Base-by-base conservation (phyloP, 2,888 invertebrate species). In the Cactoblastis cactorum region DNA sequence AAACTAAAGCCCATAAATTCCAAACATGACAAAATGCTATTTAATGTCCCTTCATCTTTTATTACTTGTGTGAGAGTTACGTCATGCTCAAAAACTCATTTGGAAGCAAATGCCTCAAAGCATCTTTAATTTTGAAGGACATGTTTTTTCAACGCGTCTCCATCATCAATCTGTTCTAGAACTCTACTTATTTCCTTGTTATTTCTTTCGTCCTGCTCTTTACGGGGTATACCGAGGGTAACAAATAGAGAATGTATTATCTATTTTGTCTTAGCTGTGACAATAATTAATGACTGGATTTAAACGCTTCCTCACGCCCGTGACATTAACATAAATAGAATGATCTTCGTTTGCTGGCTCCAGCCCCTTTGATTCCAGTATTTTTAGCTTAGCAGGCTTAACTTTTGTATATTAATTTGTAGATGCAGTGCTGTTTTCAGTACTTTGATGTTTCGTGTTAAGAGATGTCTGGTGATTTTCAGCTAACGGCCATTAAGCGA, bases 251-350 rank as follows among this genome's bases (percentile, higher is more conserved):
- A 80, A 86, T 73, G 79, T 83, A 85, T 87, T 88, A 89, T 86
- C 87, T 88, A 89, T 88, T 89, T 87, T 83, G 86, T 86, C 84
- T 84, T 80, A 78, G 75, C 74, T 71, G 75, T 89, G 89, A 89
- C 89, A 89, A 88, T 89, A 89, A 89, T 88, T 88, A 88, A 89
- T 89, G 88, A 80, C 74, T 84, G 88, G 89, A 87, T 86, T 89
- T 89, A 88, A 89, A 88, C 85, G 89, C 88, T 89, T 89, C 89
- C 89, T 89, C 88, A 88, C 89, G 89, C 85, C 87, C 87, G 87
- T 87, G 89, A 89, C 88, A 88, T 89, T 83, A 88, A 86, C 85
- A 77, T 86, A 89, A 89, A 89, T 89, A 89, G 88, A 88, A 83
- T 84, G 81, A 83, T 87, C 85, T 83, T 79, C 81, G 75, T 80